These are phyloP conservation scores for Euura saliciscinereae DNA, from an alignment of 1,140 invertebrate genomes.

Conservation along the genomic window DNA sequence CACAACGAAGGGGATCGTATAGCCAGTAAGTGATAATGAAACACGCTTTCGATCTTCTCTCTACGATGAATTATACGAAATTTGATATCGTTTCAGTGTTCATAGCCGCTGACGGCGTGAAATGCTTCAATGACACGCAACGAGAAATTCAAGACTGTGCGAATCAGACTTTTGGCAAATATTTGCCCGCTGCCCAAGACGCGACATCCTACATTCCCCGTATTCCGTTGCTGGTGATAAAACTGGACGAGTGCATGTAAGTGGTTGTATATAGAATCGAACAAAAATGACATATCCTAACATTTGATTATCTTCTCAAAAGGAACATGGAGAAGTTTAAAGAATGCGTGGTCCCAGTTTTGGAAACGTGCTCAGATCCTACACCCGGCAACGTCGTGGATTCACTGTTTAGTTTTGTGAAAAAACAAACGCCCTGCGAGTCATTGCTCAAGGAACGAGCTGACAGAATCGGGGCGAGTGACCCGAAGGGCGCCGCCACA, in stretches of 20 bases:
- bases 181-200: constrained; percentile 35
- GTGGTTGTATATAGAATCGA: constrained; percentile 29
- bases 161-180: constrained; percentile 63
- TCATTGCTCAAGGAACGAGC: constrained; percentile 34
- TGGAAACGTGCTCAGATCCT: constrained; percentile 73
- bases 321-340: constrained; percentile 67
- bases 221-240: constrained; percentile 64
- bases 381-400: constrained; percentile 81
- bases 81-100: constrained; percentile 67
- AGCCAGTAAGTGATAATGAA: constrained; percentile 66
- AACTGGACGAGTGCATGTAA: constrained; percentile 62
- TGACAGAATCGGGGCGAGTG: neutral
- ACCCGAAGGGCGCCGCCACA: neutral
- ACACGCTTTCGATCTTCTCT: no score
- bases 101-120: constrained; percentile 76
- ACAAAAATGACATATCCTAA: constrained; percentile 27
- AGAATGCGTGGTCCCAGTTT: constrained; percentile 65
- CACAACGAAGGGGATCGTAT: constrained; percentile 81
- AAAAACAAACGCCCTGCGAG: constrained; percentile 72
- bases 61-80: no score
- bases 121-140: constrained; percentile 70
- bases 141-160: constrained; percentile 67
- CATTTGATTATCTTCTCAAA: constrained; percentile 44
- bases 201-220: constrained; percentile 47
- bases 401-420: constrained; percentile 75